Base-by-base conservation (phyloP, 2,888 invertebrate species). In the Drosophila bunnanda region DNA sequence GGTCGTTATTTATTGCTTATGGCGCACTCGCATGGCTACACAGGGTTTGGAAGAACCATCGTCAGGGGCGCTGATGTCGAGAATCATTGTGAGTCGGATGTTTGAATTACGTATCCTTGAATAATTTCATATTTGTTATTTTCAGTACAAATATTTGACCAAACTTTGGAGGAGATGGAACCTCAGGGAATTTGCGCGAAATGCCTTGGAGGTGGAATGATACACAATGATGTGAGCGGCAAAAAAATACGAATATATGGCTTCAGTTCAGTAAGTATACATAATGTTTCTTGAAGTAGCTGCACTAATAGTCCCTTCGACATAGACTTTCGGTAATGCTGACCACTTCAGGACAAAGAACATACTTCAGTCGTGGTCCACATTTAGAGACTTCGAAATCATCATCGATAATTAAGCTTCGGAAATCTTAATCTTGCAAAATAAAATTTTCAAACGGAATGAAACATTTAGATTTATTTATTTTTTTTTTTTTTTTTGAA, bases 171-270 rank as follows among this genome's bases (percentile, higher is more conserved):
- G 1, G 53, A 79, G 17, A 59, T 82, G 62, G 43, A 50, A 0
- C 5, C 46, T 4, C 2, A 34, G 5, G 70, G 64, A 0, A 56
- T 83, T 6, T 86, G 82, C 34, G 53, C 66, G 2, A 75, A 30
- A 17, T 39, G 67, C 13, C 22, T 83, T 6, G 87, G 83, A 9
- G 82, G 87, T n/a, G 82, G 87, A 25, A 50, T 34, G 9, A 57
- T 82, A 22, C 4, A 71, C 0, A 20, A 79, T 7, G 22, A 78
- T 4, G 0, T 5, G 0, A 12, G 8, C 0, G n/a, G 12, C 2
- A 15, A 15, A 13, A 58, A 9, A 6, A 80, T 84, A 1, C 56
- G 54, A 36, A 76, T 87, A 30, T 62, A 61, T 13, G 69, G 78
- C 1, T 17, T 30, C 25, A 78, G 80, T 30, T 32, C 43, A 17